Evolutionary conservation across 2,888 invertebrate genomes (phyloP).

Genomic region (Dolichomitus sp.): DNA sequence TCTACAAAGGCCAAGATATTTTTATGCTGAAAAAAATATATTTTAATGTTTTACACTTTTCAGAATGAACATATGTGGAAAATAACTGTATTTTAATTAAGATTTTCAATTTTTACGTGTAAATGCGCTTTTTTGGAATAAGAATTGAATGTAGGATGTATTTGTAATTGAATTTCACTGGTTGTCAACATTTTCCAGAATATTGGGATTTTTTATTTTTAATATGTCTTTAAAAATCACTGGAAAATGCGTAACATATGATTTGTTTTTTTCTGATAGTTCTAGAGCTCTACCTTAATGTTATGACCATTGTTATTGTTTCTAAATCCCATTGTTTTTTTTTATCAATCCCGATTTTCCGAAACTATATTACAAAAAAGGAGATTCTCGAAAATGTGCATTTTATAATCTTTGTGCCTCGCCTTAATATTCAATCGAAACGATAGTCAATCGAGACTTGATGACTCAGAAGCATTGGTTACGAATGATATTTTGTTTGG

Average conservation of each 20-base stretch:
- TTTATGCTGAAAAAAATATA: neutral
- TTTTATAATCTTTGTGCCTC: neutral
- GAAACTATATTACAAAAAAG: neutral
- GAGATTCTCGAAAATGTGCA: neutral
- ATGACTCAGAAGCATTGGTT: neutral
- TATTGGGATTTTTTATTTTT: too few relatives aligned
- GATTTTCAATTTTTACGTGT: neutral
- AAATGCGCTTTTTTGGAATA: neutral
- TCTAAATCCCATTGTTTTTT: too few relatives aligned
- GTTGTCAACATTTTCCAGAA: too few relatives aligned
- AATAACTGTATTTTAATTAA: neutral
- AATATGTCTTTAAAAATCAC: too few relatives aligned
- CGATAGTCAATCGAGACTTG: neutral
- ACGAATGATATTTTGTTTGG: constrained; percentile 32
- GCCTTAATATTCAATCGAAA: constrained; percentile 1
- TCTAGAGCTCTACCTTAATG: too few relatives aligned
- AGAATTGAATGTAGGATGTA: too few relatives aligned
- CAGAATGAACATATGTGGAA: neutral
- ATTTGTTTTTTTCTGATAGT: too few relatives aligned
- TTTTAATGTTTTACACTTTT: neutral
- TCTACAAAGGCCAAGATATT: too few relatives aligned
- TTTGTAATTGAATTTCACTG: too few relatives aligned
- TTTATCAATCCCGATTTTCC: neutral
- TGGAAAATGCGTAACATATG: too few relatives aligned
- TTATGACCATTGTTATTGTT: too few relatives aligned